Conservation (phyloP, 35 echinoderm and acorn worm genomes). For the Strongylocentrotus purpuratus region DNA sequence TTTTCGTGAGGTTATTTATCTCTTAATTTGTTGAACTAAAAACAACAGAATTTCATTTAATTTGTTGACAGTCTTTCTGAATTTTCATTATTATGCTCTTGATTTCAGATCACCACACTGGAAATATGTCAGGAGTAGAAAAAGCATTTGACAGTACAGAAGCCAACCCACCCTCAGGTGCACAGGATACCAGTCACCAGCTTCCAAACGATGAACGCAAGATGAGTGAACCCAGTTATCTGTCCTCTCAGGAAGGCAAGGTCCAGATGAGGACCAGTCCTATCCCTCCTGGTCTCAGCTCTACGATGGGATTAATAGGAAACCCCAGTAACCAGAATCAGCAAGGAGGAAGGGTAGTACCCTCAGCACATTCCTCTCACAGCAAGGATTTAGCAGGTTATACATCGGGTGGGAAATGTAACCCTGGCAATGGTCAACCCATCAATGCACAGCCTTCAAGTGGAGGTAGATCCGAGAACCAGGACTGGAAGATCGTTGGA, state of each 20-base stretch:
- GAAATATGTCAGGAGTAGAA: neutral
- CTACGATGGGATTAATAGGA: neutral
- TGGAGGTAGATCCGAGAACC: neutral
- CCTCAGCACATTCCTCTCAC: neutral
- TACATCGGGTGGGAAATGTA: neutral
- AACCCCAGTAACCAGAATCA: constrained; percentile 18
- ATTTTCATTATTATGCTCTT: neutral
- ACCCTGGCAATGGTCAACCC: neutral
- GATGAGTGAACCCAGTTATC: constrained; percentile 9
- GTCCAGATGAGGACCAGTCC: neutral
- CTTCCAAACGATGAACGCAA: neutral
- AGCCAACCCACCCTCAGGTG: neutral
- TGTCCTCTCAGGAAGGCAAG: neutral
- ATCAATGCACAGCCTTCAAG: neutral
- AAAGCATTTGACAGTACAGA: neutral
- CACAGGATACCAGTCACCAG: neutral
- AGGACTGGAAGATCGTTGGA: neutral
- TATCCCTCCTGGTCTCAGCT: neutral
- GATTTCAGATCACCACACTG: neutral
- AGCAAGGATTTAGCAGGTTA: constrained; percentile 9
- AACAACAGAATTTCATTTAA: neutral
- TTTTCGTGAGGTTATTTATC: too few species aligned
- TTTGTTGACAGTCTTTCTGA: neutral
- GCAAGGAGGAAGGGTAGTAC: constrained; percentile 8
- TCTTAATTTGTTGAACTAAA: neutral